Evolutionary conservation across 2,888 invertebrate genomes (phyloP).

Genomic region (Esperia sulphurella): DNA sequence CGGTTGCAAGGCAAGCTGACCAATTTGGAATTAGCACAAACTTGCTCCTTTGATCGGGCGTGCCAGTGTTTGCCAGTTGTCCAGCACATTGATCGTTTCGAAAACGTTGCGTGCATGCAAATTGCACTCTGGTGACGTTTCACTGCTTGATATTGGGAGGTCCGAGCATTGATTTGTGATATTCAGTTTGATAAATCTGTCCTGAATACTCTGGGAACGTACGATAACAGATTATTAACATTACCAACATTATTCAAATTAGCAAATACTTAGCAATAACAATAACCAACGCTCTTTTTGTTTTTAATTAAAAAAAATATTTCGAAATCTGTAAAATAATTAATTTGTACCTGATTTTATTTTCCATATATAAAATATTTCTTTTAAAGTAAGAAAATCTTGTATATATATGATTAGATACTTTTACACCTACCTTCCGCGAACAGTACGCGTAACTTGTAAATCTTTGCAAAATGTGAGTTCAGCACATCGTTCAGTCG

Average conservation of each 20-base stretch:
- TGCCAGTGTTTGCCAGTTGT: constrained; percentile 37
- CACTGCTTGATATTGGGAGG: not conserved
- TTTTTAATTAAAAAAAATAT: too few species aligned
- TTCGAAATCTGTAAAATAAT: too few species aligned
- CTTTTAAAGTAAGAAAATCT: too few species aligned
- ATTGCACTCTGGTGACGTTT: constrained; percentile 18
- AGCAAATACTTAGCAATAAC: too few species aligned
- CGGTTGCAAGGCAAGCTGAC: constrained; percentile 34
- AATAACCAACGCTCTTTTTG: too few species aligned
- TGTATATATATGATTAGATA: too few species aligned
- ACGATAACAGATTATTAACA: too few species aligned
- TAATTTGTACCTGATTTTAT: too few species aligned
- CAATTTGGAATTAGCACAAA: constrained; percentile 58
- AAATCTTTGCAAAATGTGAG: not conserved
- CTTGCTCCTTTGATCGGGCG: constrained; percentile 47
- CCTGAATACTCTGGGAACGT: too few species aligned
- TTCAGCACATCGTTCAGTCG: not conserved
- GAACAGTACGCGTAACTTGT: not conserved
- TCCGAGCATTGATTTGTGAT: not conserved
- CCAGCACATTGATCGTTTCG: constrained; percentile 19
- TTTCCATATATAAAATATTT: too few species aligned
- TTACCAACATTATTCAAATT: too few species aligned
- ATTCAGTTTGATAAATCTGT: not conserved
- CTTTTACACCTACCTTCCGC: not conserved
- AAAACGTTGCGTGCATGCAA: constrained; percentile 21